Evolutionary conservation across 2,888 invertebrate species (phyloP), one percentile per base, ranked within the genome.

Genomic region (Tetanocera ferruginea): DNA sequence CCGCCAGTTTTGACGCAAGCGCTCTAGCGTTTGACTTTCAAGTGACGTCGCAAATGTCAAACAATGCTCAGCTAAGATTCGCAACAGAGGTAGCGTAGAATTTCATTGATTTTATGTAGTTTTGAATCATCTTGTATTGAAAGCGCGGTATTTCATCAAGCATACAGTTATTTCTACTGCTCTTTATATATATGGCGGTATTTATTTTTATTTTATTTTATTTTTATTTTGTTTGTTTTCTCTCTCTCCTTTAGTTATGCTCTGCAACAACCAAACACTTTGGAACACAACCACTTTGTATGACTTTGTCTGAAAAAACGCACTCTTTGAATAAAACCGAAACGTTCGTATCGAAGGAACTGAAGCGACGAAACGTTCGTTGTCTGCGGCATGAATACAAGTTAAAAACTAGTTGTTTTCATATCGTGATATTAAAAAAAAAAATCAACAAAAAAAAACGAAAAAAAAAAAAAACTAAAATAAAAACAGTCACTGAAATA

Each of bases 1-100:
- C 14, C 37, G 8, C 23, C 25, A 23, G 51, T 28, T 52, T 19
- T 31, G 52, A 55, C 75, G 75, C 75, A 52, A 11, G 75, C 75
- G 75, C 75, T 67, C 23, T 55, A 17, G 8, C 55, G 66, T 67
- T 55, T 75, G 75, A 75, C 75, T 75, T 75, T 75, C 52, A 75
- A 51, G 43, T 75, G 55, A 37, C 66, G 52, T 37, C 31, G 55
- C 6, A 75, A 75, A 75, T 75, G 55, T 75, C 75, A 75, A 75
- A 75, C 34, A 37, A 23, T 17, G 6, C 62, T 71, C 19, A 17
- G 25, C 55, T 14, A 14, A 1, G 23, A 17, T 28, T n/a, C 19
- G 34, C 31, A 55, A 8, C 51, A 5, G 17, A 25, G 19, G 28
- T 71, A 37, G 37, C 25, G 25, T 9, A 23, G 62, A 62, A 62